These are phyloP conservation scores for Bucorvus abyssinicus DNA, from an alignment of 2,797 vertebrate genomes.

Conservation along the genomic window DNA sequence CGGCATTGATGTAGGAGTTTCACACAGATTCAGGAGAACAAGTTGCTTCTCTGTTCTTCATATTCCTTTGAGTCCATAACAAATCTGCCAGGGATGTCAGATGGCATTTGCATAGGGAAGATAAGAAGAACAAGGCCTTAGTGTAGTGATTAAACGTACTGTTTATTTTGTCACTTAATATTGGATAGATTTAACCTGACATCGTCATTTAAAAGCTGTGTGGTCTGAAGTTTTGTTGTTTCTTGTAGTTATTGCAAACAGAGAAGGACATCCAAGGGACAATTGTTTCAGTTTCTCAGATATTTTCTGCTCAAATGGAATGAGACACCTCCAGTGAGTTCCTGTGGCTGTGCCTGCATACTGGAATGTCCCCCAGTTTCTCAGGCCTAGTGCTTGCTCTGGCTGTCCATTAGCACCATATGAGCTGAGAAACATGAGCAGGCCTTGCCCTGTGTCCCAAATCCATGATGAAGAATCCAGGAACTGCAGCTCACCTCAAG, in stretches of 20 bases:
- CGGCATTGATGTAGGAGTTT: not conserved
- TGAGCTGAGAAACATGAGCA: not conserved
- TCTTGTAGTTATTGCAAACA: not conserved
- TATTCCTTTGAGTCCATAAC: not conserved
- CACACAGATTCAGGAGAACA: not conserved
- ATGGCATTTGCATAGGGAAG: not conserved
- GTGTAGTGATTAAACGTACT: not conserved
- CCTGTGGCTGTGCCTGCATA: not conserved
- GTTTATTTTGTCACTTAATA: not conserved
- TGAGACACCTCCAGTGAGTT: not conserved
- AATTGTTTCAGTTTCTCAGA: not conserved
- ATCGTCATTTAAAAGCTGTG: not conserved
- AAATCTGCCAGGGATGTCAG: not conserved
- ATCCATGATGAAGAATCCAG: not conserved
- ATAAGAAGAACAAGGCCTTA: not conserved
- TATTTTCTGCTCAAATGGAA: not conserved
- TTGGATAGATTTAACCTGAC: not conserved
- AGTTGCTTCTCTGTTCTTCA: not conserved
- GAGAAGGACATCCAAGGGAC: not conserved
- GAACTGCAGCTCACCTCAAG: not conserved
- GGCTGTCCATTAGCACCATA: not conserved
- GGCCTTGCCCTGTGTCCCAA: not conserved
- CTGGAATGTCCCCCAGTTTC: not conserved
- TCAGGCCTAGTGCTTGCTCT: not conserved
- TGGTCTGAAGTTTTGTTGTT: not conserved